These are phyloP conservation scores for Aphodius sticticus DNA, from an alignment of 2,888 invertebrate species.

Conservation along the genomic window DNA sequence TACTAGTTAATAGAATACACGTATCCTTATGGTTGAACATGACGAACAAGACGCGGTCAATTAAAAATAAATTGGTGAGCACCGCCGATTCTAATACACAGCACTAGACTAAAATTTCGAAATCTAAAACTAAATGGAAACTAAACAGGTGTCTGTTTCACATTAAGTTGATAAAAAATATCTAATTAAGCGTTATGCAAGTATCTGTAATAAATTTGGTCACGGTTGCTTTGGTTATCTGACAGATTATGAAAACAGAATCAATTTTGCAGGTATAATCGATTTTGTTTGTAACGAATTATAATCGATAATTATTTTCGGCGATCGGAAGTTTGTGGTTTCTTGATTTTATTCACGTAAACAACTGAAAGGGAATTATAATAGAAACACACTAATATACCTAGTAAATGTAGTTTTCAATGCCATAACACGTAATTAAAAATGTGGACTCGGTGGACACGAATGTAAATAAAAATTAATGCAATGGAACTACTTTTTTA, in stretches of 20 bases:
- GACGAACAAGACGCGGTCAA: neutral
- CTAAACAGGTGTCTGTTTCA: neutral
- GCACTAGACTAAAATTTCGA: neutral
- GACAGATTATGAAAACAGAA: neutral
- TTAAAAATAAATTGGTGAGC: neutral
- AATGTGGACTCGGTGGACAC: no score
- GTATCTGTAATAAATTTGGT: neutral
- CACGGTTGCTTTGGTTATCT: neutral
- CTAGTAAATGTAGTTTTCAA: no score
- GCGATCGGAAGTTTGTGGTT: neutral
- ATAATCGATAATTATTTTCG: neutral
- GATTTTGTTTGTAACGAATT: neutral
- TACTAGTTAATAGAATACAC: neutral
- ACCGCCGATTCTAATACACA: neutral
- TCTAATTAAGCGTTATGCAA: neutral
- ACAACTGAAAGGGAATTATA: no score
- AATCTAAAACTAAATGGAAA: neutral
- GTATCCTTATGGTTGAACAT: neutral
- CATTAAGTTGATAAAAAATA: neutral
- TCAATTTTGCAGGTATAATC: neutral
- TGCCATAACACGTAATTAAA: no score
- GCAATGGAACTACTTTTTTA: no score
- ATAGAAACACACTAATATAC: no score
- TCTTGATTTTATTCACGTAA: neutral
- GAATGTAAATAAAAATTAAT: no score